phyloP scores from a whole-genome alignment of 2,888 invertebrate genomes.

The Cremastinae sp. region DNA sequence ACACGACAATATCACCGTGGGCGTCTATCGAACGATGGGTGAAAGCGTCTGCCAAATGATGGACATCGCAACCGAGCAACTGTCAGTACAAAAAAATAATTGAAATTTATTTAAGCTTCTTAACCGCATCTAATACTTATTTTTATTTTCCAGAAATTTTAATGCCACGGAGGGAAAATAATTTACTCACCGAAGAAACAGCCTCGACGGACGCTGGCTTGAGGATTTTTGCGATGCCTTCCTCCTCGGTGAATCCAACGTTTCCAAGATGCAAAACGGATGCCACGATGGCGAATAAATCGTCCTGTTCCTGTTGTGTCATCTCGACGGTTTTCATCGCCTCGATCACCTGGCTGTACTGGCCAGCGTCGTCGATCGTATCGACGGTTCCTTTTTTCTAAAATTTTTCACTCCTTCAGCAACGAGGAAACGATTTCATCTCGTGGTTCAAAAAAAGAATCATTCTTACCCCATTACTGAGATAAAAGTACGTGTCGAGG shows the following conservation, averaged over 20 bases:
- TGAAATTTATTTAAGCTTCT: no score
- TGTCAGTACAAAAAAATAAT: conserved; percentile 75
- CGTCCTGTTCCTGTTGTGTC: conserved; percentile 85
- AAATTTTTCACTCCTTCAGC: conserved; percentile 21
- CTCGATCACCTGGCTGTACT: conserved; percentile 86
- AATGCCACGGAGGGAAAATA: neutral
- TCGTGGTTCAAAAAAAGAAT: conserved; percentile 5
- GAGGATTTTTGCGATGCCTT: conserved; percentile 86
- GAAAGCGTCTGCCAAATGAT: conserved; percentile 86
- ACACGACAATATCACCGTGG: conserved; percentile 90
- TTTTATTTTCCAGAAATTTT: no score
- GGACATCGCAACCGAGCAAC: conserved; percentile 88
- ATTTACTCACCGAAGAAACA: conserved; percentile 84
- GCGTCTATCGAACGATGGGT: conserved; percentile 94
- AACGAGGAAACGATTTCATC: neutral
- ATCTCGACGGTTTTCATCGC: conserved; percentile 92
- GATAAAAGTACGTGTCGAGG: conserved; percentile 88
- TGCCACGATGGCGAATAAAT: conserved; percentile 91
- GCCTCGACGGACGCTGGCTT: conserved; percentile 85
- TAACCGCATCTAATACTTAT: no score
- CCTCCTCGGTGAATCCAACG: conserved; percentile 88
- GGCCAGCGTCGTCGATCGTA: conserved; percentile 84
- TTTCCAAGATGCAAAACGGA: conserved; percentile 93
- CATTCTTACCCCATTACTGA: conserved; percentile 86
- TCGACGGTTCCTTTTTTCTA: conserved; percentile 80